Evolutionary conservation across 2,888 invertebrate genomes (phyloP), one percentile per base, ranked within the genome.

Genomic region (Sphaerophoria taeniata): DNA sequence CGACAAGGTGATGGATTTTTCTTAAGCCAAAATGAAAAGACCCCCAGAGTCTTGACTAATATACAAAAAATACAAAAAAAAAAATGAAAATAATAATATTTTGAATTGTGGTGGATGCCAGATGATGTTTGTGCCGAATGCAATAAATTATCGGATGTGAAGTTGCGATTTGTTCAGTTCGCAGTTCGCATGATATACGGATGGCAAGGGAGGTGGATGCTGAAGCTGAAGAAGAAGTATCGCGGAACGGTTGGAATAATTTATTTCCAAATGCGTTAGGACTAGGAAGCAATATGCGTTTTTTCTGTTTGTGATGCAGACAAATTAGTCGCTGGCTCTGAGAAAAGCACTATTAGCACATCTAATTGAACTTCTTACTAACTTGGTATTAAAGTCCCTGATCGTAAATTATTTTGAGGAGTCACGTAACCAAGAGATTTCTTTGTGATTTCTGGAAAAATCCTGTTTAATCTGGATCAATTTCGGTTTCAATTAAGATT

Each of bases 1-100:
- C 85, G 85, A 85, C 85, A 85, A 85, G 81, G 81, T 85, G 85
- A 85, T 85, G 85, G 85, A 85, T 85, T 85, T 80, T 79, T 73
- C 61, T 72, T 36, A n/a, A 60, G 45, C 70, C 56, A 69, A 81
- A 85, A 77, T 47, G 61, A 63, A 69, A 56, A 72, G 65, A 76
- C 60, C 63, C 49, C 63, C 63, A 49, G 49, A 65, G 63, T 9
- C 63, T 39, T 43, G 60, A 61, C 58, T 47, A 45, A 53, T 7
- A 45, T n/a, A n/a, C n/a, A n/a, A n/a, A n/a, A n/a, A n/a, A n/a
- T n/a, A n/a, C n/a, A n/a, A 63, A 16, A 63, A 58, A 39, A 39
- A 63, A 81, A 39, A 14, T 58, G 70, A 67, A 70, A 85, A 71
- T 73, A 77, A 75, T 75, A 49, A 70, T 75, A 75, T 85, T 85